These are phyloP conservation scores for Intellagama lesueurii DNA, from an alignment of 2,797 vertebrate species.

Conservation along the genomic window DNA sequence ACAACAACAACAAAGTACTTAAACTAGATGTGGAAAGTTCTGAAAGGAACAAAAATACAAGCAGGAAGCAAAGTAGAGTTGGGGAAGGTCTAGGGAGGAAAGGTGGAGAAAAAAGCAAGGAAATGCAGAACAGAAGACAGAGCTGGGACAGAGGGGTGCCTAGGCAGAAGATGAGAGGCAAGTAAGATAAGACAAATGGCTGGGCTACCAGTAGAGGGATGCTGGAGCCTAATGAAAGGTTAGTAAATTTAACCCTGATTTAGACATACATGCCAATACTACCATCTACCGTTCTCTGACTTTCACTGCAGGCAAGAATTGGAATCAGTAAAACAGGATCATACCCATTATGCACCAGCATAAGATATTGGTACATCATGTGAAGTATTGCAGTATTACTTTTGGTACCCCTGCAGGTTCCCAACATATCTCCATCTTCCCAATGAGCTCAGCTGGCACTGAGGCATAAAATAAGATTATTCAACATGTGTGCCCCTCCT, in stretches of 20 bases:
- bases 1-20: no score
- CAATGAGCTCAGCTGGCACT: not conserved
- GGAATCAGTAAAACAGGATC: not conserved
- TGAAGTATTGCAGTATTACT: not conserved
- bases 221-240: not conserved
- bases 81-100: not conserved
- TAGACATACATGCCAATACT: conserved; percentile 49
- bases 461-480: not conserved
- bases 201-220: not conserved
- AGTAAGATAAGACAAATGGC: not conserved
- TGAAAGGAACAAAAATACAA: not conserved
- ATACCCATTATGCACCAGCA: not conserved
- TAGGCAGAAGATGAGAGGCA: not conserved
- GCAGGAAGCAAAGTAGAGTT: not conserved
- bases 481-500: no score
- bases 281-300: conserved; percentile 62
- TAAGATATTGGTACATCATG: not conserved
- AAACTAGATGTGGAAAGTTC: not conserved
- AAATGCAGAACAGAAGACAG: not conserved
- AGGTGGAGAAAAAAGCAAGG: not conserved
- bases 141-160: not conserved
- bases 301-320: not conserved
- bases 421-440: not conserved
- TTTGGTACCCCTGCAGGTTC: not conserved
- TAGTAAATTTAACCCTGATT: not conserved